Conservation (phyloP, 2,888 invertebrate species). For the Caenorhabditis macrosperma region DNA sequence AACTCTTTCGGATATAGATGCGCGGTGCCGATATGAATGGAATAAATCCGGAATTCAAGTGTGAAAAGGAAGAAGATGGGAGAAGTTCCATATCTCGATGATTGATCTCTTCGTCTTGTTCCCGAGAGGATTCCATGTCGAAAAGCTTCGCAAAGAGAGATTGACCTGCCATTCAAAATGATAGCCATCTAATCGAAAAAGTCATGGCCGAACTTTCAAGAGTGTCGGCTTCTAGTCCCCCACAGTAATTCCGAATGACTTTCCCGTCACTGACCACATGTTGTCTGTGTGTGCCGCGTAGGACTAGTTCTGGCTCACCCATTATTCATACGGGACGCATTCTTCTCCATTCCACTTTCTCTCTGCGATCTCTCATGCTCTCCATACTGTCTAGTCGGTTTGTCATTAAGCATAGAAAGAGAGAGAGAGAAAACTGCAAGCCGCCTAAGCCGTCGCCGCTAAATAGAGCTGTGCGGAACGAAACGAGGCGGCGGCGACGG, state of each 20-base stretch:
- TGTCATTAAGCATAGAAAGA: neutral
- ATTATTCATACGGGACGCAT: neutral
- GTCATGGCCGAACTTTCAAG: neutral
- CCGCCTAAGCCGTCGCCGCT: neutral
- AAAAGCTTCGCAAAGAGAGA: neutral
- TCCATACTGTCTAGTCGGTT: neutral
- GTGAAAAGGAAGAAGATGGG: conserved; percentile 13
- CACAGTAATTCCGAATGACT: neutral
- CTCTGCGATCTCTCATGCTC: neutral
- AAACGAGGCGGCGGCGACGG: no score
- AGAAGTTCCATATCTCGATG: conserved; percentile 28
- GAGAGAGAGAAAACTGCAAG: no score
- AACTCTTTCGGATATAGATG: no score
- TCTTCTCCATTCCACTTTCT: neutral
- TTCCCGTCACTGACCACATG: no score
- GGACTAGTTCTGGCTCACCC: neutral
- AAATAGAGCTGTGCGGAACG: no score
- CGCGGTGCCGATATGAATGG: no score
- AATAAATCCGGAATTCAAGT: conserved; percentile 30
- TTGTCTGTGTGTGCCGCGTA: neutral
- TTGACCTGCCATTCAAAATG: neutral
- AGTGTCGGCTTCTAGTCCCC: neutral
- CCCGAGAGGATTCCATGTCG: neutral
- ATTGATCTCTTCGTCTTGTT: conserved; percentile 46
- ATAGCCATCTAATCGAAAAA: neutral